Base-by-base conservation (phyloP, 2,888 invertebrate species). In the Micoletzkya japonica region DNA sequence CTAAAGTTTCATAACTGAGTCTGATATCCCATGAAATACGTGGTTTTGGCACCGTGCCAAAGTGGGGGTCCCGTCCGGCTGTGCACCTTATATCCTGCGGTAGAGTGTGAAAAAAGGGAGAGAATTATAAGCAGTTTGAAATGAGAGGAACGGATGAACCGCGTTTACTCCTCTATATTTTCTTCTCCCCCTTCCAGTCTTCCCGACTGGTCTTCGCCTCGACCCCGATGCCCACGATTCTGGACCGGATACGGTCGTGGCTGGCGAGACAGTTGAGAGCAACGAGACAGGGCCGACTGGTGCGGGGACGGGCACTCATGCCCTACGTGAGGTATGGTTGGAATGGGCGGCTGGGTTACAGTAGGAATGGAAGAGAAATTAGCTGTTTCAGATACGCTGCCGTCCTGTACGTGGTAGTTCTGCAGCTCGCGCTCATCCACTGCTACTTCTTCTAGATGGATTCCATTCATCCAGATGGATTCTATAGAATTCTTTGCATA, bases 401-500 rank as follows among this genome's bases (percentile, higher is more conserved):
- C 34, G 44, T 34, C 24, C 39, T 49, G n/a, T 67, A 67, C 67
- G 36, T 67, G 28, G 44, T 67, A 10, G 26, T 67, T 49, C 67
- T 67, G 2, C 67, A 67, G n/a, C 57, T 67, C 1, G 57, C 57
- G n/a, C 24, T 67, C 30, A 56, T 67, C 24, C 67, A 67, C 24
- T 67, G 67, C 49, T 67, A 49, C 44, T 57, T 67, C 57, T 67
- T 57, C 67, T 67, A 54, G 20, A 20, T 14, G 20, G 44, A 44
- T 20, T 14, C 44, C 44, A 14, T 20, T 44, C 44, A 44, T n/a
- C n/a, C n/a, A n/a, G n/a, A n/a, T n/a, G n/a, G n/a, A n/a, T n/a
- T n/a, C n/a, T n/a, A n/a, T n/a, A n/a, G n/a, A n/a, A n/a, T n/a
- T n/a, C n/a, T n/a, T n/a, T n/a, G n/a, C n/a, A n/a, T n/a, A n/a